Conservation (phyloP, 2,888 invertebrate genomes). For the Penaeus monodon region DNA sequence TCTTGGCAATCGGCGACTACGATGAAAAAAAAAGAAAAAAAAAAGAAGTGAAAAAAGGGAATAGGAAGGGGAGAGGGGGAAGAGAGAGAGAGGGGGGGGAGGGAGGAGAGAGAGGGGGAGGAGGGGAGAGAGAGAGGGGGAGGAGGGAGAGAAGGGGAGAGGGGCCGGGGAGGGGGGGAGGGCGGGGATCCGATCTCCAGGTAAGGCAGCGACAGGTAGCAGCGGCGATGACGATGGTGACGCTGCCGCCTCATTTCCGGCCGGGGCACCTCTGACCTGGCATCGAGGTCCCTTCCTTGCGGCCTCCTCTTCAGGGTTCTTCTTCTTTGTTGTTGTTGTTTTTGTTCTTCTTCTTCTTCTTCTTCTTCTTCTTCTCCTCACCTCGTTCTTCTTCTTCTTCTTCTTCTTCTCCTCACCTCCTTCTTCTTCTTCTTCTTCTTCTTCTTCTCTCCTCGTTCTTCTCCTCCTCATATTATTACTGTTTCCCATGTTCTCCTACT, state of each 20-base stretch:
- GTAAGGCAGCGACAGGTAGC: background rate
- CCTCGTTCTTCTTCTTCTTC: background rate
- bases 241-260: background rate
- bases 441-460: no score
- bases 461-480: no score
- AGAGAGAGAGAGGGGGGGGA: no score
- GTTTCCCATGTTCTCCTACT: no score
- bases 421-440: no score
- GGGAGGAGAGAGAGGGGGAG: background rate
- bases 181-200: background rate
- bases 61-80: no score
- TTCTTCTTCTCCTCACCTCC: no score
- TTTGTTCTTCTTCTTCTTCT: background rate
- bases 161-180: background rate
- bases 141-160: background rate
- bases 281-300: background rate
- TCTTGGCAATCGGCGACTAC: no score
- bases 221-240: no score
- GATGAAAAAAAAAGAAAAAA: background rate
- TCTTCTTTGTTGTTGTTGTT: background rate
- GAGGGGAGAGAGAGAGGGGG: background rate
- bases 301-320: background rate
- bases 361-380: background rate
- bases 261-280: background rate
- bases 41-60: background rate